Evolutionary conservation across 2,113 vertebrate genomes (phyloP).

Genomic region (Glaucidium brasilianum): DNA sequence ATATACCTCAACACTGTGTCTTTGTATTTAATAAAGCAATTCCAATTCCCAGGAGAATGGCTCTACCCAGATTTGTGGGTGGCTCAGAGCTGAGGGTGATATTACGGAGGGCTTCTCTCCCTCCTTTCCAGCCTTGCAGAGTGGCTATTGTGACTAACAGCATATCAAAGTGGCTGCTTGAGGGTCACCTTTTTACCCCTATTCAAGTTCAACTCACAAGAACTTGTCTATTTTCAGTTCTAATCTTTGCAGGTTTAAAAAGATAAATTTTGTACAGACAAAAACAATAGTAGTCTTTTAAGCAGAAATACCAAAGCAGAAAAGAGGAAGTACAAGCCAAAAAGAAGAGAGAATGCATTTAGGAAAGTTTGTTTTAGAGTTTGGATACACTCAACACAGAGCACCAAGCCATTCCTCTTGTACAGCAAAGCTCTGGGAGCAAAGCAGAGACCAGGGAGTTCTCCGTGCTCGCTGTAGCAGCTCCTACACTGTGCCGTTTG

Average conservation of each 20-base stretch:
- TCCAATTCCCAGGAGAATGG: not conserved
- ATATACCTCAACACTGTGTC: accelerated
- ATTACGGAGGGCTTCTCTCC: accelerated
- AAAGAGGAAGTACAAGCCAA: not conserved
- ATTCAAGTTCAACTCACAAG: not conserved
- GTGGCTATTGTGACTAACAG: accelerated
- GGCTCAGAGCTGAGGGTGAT: accelerated
- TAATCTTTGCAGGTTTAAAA: accelerated
- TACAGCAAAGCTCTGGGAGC: not conserved
- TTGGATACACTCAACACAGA: accelerated
- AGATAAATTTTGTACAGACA: not conserved
- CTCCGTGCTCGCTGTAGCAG: not conserved
- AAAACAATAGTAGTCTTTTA: not conserved
- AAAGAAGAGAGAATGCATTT: not conserved
- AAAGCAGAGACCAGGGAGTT: not conserved
- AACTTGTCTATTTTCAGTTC: not conserved
- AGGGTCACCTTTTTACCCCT: not conserved
- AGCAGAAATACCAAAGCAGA: not conserved
- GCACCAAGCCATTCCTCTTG: accelerated
- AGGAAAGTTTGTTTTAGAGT: not conserved
- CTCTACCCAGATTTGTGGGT: not conserved
- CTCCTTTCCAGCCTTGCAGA: not conserved
- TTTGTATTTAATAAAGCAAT: not conserved
- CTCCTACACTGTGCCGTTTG: accelerated
- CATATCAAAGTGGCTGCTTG: not conserved